These are phyloP conservation scores for Dermatophagoides farinae DNA, from an alignment of 1,140 invertebrate genomes.

Conservation along the genomic window DNA sequence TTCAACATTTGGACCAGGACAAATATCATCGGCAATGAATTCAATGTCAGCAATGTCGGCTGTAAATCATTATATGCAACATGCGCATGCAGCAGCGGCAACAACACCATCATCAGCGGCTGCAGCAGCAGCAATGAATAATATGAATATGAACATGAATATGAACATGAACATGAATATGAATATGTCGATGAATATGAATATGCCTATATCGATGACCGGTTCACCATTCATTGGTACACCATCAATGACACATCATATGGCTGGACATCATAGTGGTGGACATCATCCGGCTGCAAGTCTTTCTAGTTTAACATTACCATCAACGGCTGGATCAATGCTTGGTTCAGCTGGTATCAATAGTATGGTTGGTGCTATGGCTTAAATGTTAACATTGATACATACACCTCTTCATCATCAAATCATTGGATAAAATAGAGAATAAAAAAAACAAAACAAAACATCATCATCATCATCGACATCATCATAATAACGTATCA, in stretches of 20 bases:
- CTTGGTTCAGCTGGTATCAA: constrained; percentile 7
- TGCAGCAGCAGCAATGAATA: not conserved
- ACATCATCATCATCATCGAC: too few species aligned
- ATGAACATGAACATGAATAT: constrained; percentile 14
- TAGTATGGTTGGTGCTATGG: constrained; percentile 15
- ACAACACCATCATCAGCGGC: not conserved
- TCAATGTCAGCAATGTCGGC: constrained; percentile 16
- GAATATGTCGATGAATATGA: constrained; percentile 14
- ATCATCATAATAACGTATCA: too few species aligned
- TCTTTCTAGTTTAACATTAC: not conserved
- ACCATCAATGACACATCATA: not conserved
- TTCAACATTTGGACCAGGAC: not conserved
- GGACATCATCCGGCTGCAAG: not conserved
- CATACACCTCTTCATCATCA: too few species aligned
- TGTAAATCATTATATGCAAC: constrained; percentile 15
- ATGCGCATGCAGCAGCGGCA: not conserved
- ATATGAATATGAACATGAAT: constrained; percentile 11
- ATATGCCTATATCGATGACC: constrained; percentile 8
- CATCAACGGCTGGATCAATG: constrained; percentile 1
- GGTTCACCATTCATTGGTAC: constrained; percentile 10
- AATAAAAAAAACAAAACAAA: too few species aligned
- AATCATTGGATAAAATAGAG: too few species aligned
- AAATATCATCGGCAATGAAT: constrained; percentile 14
- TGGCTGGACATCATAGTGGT: not conserved
- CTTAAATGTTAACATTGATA: not conserved